Evolutionary conservation across 2,888 invertebrate species (phyloP).

Genomic region (Spatulosminthurus flaviceps): DNA sequence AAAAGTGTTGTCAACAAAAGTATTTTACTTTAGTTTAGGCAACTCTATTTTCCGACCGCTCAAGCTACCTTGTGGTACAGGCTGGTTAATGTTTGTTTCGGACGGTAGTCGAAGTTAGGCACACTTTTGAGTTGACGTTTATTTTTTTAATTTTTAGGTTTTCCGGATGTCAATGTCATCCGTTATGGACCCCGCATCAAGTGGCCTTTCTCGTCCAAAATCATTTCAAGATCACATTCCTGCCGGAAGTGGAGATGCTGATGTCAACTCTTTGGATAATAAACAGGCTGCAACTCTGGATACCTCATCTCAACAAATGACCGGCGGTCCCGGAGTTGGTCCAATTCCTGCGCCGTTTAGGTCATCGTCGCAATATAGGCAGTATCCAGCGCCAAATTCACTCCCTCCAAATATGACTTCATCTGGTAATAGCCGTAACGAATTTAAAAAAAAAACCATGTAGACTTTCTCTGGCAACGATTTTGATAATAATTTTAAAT

Average conservation of each 20-base stretch:
- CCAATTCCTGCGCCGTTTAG: constrained; percentile 56
- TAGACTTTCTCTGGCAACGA: too few relatives aligned
- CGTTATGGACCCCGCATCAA: constrained; percentile 56
- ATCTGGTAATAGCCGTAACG: constrained; percentile 55
- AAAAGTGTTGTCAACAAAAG: too few relatives aligned
- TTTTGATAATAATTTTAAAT: not conserved
- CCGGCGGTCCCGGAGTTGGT: constrained; percentile 48
- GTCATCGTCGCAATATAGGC: constrained; percentile 53
- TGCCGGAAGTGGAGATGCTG: constrained; percentile 6
- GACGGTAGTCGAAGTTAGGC: too few relatives aligned
- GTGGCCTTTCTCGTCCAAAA: constrained; percentile 58
- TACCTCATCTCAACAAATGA: constrained; percentile 58
- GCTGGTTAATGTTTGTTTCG: too few relatives aligned
- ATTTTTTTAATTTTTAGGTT: constrained; percentile 15
- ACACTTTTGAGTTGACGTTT: too few relatives aligned
- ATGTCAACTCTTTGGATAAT: constrained; percentile 45
- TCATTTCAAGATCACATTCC: constrained; percentile 48
- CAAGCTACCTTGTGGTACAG: too few relatives aligned
- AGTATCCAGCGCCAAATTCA: constrained; percentile 61
- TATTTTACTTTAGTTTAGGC: too few relatives aligned
- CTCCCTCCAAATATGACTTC: constrained; percentile 60
- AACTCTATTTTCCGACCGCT: too few relatives aligned
- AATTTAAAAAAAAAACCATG: too few relatives aligned
- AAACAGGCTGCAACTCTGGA: constrained; percentile 59
- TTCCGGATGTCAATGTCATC: constrained; percentile 60